Base-by-base conservation (phyloP, 1,140 invertebrate genomes). In the Drosophila tropicalis region DNA sequence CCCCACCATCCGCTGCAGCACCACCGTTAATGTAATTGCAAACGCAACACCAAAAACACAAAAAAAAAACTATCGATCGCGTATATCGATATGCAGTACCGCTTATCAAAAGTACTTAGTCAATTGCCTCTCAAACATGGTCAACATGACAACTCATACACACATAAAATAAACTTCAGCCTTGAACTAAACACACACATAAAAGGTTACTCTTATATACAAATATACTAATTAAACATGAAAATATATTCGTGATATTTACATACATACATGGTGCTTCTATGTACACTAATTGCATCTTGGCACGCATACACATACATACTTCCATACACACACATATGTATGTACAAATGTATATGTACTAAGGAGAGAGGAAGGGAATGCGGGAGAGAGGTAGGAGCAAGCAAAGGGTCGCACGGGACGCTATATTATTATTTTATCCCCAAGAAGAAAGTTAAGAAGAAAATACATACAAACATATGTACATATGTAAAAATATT, bases 1-100 rank as follows among this genome's bases (percentile, higher is more conserved):
- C 4, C 3, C 36, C 4, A 10, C 12, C 36, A 3, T 2, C 36
- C 2, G 12, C 36, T 3, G 2, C 36, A 13, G 76, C 83, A 76
- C 62, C 87, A 82, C 86, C 82, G 76, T 86, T 85, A 72, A 61
- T 66, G 77, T 61, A 58, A 58, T 58, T 58, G 13, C n/a, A 29
- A 58, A 57, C 19, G 19, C 19, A 56, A 13, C 12, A 4, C 5
- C 5, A 34, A 34, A 55, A 55, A 55, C n/a, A n/a, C n/a, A 13
- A 34, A 17, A 12, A 9, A 60, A 39, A 60, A 22, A 61, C 58
- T 22, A 39, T 17, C 32, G 32, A 19, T 39, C 39, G 57, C 7
- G 12, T 62, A 36, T 40, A 10, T 61, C 36, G 15, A 17, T 62
- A 56, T 55, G 25, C 29, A 41, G 5, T 13, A 47, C 47, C 47